Evolutionary conservation across 2,113 vertebrate genomes (phyloP).

Genomic region (Grus americana): DNA sequence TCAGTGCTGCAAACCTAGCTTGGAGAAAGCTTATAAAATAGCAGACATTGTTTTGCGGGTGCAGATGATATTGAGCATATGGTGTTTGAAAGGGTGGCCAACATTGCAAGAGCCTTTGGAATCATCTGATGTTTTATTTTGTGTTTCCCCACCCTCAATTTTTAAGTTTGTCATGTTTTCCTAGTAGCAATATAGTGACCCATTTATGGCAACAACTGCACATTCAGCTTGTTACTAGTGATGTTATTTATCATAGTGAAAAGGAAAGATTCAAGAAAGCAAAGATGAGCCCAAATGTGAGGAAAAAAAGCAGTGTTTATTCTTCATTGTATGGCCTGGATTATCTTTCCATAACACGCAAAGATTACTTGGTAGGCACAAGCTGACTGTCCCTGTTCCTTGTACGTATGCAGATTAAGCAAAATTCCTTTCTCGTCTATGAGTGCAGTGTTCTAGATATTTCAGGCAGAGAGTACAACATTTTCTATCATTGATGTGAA

Average conservation of each 20-base stretch:
- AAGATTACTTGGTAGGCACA: neutral
- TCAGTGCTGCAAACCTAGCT: neutral
- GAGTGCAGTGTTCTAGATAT: neutral
- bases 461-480: neutral
- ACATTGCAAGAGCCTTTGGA: conserved; percentile 13
- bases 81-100: conserved; percentile 13
- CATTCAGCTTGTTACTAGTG: neutral
- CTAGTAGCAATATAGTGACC: neutral
- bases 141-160: neutral
- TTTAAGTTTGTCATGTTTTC: neutral
- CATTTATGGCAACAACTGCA: neutral
- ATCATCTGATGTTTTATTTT: neutral
- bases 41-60: neutral
- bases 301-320: rapidly evolving
- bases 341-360: neutral
- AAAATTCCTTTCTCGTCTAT: neutral
- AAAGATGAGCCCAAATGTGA: neutral
- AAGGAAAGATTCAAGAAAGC: neutral
- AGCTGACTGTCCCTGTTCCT: neutral
- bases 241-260: neutral
- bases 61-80: conserved; percentile 17
- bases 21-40: conserved; percentile 2
- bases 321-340: neutral
- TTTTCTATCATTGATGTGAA: neutral
- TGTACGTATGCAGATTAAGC: neutral